Conservation (phyloP, 2,797 vertebrate genomes). For the Trachops cirrhosus region DNA sequence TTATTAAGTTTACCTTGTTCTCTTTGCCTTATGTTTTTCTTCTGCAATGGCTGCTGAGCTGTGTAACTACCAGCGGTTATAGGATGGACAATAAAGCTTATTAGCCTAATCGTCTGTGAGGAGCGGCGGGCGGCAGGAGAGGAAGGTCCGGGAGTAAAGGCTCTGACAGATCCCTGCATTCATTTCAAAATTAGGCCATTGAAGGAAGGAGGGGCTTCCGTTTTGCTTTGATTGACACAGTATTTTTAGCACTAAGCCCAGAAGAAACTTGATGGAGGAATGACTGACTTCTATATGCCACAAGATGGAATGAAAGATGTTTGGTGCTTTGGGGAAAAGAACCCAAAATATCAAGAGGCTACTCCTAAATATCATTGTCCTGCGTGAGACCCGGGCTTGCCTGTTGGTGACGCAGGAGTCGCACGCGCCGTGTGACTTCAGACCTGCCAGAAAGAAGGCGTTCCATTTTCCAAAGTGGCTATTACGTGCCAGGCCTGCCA, state of each 20-base stretch:
- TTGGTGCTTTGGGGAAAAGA: background rate
- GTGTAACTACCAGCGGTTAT: slow-evolving; percentile 67
- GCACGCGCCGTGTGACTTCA: accelerated
- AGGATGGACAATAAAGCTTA: slow-evolving; percentile 81
- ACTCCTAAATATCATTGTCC: background rate
- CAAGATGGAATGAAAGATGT: background rate
- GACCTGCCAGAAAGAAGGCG: background rate
- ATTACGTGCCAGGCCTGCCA: background rate
- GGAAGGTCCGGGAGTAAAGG: background rate
- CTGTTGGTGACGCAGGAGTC: background rate
- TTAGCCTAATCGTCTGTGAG: slow-evolving; percentile 74
- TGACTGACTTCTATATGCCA: background rate
- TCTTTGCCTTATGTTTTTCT: slow-evolving; percentile 70
- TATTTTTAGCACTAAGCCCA: background rate
- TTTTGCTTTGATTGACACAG: background rate
- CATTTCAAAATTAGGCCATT: slow-evolving; percentile 2
- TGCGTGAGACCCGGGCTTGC: background rate
- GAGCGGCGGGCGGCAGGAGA: background rate
- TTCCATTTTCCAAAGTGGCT: background rate
- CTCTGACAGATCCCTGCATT: background rate
- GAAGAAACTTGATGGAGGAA: background rate
- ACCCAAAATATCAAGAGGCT: background rate
- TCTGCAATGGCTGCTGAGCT: slow-evolving; percentile 68
- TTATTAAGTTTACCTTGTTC: slow-evolving; percentile 81
- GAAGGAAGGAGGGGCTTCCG: background rate